A percentile compares a stretch with the other conserved stretches of the same genome.
Evolutionary conservation across 2,797 vertebrate genomes (phyloP).

Genomic region (Erethizon dorsatum): DNA sequence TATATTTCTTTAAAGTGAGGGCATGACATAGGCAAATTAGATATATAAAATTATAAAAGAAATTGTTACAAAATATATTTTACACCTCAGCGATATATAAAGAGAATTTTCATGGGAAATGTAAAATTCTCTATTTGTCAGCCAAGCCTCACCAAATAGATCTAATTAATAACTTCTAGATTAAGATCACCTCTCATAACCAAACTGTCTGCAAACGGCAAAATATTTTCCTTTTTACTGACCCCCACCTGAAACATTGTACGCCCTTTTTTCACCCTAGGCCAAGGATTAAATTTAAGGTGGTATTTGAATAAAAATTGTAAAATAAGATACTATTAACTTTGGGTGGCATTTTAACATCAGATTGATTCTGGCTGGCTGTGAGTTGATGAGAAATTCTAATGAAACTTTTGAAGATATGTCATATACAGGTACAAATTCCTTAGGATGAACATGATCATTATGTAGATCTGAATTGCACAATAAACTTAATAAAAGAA

Average conservation of each 20-base stretch:
- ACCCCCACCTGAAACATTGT: neutral
- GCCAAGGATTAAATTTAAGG: neutral
- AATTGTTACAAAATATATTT: conserved; percentile 30
- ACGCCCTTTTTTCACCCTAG: neutral
- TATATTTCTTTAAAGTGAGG: conserved; percentile 64
- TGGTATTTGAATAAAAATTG: neutral
- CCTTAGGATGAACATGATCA: too few species aligned
- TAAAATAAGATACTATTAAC: neutral
- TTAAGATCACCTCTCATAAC: conserved; percentile 2
- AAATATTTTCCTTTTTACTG: neutral
- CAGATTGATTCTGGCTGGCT: neutral
- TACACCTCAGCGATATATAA: neutral
- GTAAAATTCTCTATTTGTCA: conserved; percentile 30
- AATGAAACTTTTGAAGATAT: neutral
- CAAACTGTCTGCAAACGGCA: neutral
- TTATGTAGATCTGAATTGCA: too few species aligned
- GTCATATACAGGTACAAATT: too few species aligned
- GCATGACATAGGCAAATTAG: conserved; percentile 35
- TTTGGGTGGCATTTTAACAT: neutral
- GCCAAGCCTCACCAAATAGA: neutral
- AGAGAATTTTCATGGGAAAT: conserved; percentile 40
- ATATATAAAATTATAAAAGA: conserved; percentile 37
- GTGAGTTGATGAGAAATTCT: neutral
- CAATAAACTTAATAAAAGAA: too few species aligned
- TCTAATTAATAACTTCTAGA: neutral